Evolutionary conservation across 2,797 vertebrate species (phyloP).

Genomic region (Propithecus perrieri): DNA sequence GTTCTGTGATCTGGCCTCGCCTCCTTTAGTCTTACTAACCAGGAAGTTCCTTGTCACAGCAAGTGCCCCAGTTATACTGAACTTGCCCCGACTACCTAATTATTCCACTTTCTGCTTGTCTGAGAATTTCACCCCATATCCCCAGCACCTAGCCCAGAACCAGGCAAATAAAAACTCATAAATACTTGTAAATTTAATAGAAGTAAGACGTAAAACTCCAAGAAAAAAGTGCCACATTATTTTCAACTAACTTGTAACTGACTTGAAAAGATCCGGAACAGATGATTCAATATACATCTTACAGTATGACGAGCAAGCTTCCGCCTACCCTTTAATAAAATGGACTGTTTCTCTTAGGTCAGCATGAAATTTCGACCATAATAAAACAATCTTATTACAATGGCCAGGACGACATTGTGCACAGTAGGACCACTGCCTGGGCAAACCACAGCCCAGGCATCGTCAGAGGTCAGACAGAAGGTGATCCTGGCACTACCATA

Average conservation of each 20-base stretch:
- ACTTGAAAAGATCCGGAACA: not conserved
- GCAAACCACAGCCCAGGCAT: not conserved
- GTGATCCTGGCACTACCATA: not conserved
- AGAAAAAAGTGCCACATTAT: not conserved
- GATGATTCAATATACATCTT: not conserved
- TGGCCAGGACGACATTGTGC: not conserved
- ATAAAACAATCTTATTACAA: not conserved
- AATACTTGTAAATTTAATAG: not conserved
- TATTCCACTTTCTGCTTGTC: not conserved
- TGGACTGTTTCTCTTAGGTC: not conserved
- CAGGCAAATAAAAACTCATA: not conserved
- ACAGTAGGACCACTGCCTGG: fast-evolving
- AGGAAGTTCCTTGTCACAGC: not conserved
- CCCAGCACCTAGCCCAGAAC: not conserved
- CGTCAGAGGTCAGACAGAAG: not conserved
- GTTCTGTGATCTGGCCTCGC: not conserved
- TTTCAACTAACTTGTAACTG: not conserved
- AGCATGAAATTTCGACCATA: not conserved
- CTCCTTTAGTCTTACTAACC: not conserved
- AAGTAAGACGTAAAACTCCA: not conserved
- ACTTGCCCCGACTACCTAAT: not conserved
- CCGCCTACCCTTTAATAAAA: not conserved
- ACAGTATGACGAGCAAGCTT: not conserved
- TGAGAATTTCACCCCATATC: not conserved
- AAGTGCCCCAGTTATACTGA: fast-evolving